Percentiles rank a stretch among this genome's conserved stretches.
These are phyloP conservation scores for Drosophila villosipedis DNA, from an alignment of 2,888 invertebrate genomes.

Conservation along the genomic window DNA sequence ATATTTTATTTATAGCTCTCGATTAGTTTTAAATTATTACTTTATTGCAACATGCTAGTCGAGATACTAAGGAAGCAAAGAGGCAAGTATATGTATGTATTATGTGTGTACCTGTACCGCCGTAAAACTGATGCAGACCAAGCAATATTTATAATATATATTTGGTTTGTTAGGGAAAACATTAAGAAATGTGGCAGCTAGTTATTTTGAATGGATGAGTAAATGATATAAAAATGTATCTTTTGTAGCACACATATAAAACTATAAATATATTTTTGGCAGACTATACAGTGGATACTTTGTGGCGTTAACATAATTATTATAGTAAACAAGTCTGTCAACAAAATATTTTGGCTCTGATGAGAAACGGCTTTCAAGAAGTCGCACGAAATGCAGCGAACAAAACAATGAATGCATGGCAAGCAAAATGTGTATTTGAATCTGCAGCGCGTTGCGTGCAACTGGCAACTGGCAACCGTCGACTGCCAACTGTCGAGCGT, in stretches of 20 bases:
- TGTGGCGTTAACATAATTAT: not conserved
- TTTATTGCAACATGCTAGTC: not conserved
- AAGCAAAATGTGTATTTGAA: constrained; percentile 16
- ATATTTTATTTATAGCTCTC: not conserved
- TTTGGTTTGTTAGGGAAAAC: not conserved
- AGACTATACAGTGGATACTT: not conserved
- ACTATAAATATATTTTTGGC: not conserved
- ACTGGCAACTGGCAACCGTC: constrained; percentile 34
- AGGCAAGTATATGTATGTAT: not conserved
- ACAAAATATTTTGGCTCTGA: not conserved
- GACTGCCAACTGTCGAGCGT: constrained; percentile 34
- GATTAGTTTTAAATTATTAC: not conserved
- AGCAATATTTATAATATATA: not conserved
- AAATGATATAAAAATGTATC: not conserved
- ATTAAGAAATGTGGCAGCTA: not conserved
- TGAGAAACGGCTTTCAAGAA: not conserved
- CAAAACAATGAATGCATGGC: constrained; percentile 10
- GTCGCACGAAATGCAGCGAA: constrained; percentile 22
- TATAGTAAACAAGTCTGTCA: not conserved
- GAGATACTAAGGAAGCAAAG: not conserved
- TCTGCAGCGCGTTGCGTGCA: constrained; percentile 54
- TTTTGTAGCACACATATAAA: not conserved
- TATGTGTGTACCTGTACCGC: not conserved
- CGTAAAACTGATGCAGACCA: not conserved
- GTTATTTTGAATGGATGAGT: not conserved